Percentiles rank a stretch among this genome's conserved stretches.
Evolutionary conservation across 1,140 invertebrate genomes (phyloP).

Genomic region (Heterodera carotae): DNA sequence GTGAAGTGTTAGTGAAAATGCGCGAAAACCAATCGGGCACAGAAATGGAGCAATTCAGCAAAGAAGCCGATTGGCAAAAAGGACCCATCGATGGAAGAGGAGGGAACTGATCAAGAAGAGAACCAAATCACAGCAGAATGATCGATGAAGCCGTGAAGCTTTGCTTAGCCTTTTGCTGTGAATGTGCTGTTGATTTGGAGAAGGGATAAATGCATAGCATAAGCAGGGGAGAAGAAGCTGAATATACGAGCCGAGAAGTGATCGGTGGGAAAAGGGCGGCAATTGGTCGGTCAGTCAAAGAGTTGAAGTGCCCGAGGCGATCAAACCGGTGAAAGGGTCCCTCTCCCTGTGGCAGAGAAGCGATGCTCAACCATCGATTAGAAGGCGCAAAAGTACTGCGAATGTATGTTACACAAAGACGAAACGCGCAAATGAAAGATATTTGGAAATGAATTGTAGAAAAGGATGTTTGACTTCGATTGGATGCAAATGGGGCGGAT

Average conservation of each 20-base stretch:
- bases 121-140: too few relatives aligned
- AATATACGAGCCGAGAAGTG: too few relatives aligned
- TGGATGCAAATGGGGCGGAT: background rate
- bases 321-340: background rate
- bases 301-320: background rate
- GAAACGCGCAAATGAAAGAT: too few relatives aligned
- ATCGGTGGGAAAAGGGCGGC: too few relatives aligned
- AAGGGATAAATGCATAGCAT: too few relatives aligned
- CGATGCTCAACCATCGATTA: too few relatives aligned
- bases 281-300: background rate
- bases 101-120: background rate
- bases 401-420: too few relatives aligned
- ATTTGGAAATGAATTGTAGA: too few relatives aligned
- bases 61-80: background rate
- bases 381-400: background rate
- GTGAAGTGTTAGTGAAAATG: constrained; percentile 63
- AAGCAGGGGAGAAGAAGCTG: too few relatives aligned
- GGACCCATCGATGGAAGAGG: background rate
- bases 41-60: background rate
- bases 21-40: constrained; percentile 42
- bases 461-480: background rate
- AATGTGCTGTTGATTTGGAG: too few relatives aligned
- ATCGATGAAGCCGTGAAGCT: too few relatives aligned
- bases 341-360: background rate
- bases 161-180: too few relatives aligned